Percentiles rank a stretch among this genome's conserved stretches.
phyloP scores from a whole-genome alignment of 2,888 invertebrate genomes.

The Gandaritis pyraliata region DNA sequence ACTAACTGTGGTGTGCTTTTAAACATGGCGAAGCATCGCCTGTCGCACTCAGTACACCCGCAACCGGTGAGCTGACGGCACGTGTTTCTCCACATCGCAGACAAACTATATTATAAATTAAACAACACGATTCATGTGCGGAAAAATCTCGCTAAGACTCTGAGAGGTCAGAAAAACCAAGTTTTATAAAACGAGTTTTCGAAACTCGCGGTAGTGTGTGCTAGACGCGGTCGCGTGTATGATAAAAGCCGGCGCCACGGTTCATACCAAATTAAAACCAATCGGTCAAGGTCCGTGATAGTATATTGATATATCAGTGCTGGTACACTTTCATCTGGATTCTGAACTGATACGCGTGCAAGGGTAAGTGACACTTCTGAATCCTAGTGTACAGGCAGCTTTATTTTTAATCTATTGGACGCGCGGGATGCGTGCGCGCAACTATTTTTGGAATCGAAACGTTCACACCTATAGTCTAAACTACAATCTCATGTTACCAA shows the following conservation, averaged over 20 bases:
- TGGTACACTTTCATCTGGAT: constrained; percentile 51
- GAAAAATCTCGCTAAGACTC: constrained; percentile 37
- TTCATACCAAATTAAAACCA: constrained; percentile 56
- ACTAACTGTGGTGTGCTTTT: constrained; percentile 68
- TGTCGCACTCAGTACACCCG: constrained; percentile 69
- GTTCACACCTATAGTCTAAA: constrained; percentile 69
- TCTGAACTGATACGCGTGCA: constrained; percentile 54
- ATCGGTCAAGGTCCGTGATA: constrained; percentile 66
- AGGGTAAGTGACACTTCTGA: constrained; percentile 76
- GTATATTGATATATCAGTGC: constrained; percentile 63
- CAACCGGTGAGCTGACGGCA: constrained; percentile 67
- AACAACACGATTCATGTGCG: constrained; percentile 48
- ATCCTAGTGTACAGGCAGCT: constrained; percentile 60
- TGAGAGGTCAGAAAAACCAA: constrained; percentile 37
- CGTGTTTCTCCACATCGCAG: constrained; percentile 60
- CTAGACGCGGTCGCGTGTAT: constrained; percentile 59
- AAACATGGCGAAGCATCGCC: constrained; percentile 68
- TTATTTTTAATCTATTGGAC: constrained; percentile 72
- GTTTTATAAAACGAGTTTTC: constrained; percentile 44
- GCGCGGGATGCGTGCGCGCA: constrained; percentile 68
- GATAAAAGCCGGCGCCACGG: constrained; percentile 66
- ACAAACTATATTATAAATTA: constrained; percentile 50
- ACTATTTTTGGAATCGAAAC: constrained; percentile 77
- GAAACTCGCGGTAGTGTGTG: constrained; percentile 62
- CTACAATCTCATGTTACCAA: constrained; percentile 74